Conservation (phyloP, 2,888 invertebrate genomes). For the Diloba caeruleocephala region DNA sequence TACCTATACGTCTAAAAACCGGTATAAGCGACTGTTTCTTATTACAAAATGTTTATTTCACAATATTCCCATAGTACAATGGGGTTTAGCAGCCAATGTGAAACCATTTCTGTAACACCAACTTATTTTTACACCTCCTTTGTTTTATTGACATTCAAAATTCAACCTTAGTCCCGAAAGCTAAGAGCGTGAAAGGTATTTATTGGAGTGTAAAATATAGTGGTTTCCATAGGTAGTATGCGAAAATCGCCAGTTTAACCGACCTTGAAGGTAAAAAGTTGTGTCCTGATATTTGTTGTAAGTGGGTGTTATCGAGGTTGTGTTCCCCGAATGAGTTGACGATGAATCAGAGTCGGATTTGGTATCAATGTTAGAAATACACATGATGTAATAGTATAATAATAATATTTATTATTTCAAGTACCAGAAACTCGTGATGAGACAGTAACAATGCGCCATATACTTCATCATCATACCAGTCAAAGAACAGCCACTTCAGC, state of each 20-base stretch:
- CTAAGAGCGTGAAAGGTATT: conserved; percentile 5
- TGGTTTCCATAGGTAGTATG: conserved; percentile 36
- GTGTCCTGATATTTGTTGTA: conserved; percentile 38
- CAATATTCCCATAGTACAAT: conserved; percentile 55
- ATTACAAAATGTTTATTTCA: conserved; percentile 50
- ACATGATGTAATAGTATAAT: background rate
- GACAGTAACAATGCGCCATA: too few relatives aligned
- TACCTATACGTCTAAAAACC: conserved; percentile 19
- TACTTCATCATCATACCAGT: too few relatives aligned
- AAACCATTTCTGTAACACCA: conserved; percentile 46
- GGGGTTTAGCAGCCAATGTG: conserved; percentile 31
- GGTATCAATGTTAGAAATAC: background rate
- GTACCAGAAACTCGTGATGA: too few relatives aligned
- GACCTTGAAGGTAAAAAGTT: conserved; percentile 54
- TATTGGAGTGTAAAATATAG: conserved; percentile 3
- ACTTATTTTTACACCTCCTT: conserved; percentile 6
- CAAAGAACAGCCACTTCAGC: too few relatives aligned
- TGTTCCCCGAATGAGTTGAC: conserved; percentile 43
- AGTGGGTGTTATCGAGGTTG: conserved; percentile 49
- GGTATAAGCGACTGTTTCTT: conserved; percentile 14
- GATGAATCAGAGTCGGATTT: conserved; percentile 41
- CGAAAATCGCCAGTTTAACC: conserved; percentile 29
- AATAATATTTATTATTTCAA: too few relatives aligned
- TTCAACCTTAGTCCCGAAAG: background rate
- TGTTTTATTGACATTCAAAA: background rate